These are phyloP conservation scores for Bucorvus abyssinicus DNA, from an alignment of 2,797 vertebrate genomes.

Conservation along the genomic window DNA sequence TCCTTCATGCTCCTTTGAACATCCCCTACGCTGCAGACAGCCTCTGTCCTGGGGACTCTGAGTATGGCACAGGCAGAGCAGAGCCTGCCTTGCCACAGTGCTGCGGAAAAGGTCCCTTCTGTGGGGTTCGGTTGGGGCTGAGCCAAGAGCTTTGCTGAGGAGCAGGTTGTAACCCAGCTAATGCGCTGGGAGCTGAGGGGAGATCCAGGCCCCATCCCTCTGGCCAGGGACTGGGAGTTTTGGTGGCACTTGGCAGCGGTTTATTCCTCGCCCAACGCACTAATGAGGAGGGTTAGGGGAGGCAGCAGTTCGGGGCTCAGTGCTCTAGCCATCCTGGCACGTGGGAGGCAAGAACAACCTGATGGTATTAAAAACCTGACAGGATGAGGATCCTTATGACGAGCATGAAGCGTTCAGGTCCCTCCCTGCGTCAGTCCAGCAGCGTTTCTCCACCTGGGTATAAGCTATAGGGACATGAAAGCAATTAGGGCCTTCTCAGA, in stretches of 20 bases:
- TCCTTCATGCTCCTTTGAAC: background rate
- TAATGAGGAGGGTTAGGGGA: background rate
- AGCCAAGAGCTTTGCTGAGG: background rate
- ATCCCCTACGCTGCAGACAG: background rate
- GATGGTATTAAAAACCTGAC: background rate
- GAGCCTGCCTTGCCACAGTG: background rate
- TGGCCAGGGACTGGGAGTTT: background rate
- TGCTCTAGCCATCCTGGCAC: background rate
- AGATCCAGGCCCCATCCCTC: background rate
- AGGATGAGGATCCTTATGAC: background rate
- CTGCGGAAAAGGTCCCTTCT: background rate
- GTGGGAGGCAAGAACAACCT: background rate
- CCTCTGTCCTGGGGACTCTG: background rate
- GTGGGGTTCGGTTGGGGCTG: background rate
- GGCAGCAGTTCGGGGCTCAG: background rate
- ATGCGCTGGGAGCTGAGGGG: background rate
- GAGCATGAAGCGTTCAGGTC: background rate
- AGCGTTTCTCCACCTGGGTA: background rate
- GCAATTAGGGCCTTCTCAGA: background rate
- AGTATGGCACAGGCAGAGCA: accelerated
- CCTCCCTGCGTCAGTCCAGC: background rate
- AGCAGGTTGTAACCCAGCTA: background rate
- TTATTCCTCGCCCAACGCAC: background rate
- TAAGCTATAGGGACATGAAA: background rate
- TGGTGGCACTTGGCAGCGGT: background rate